Percentiles rank a stretch among this genome's conserved stretches.
Evolutionary conservation across 2,888 invertebrate genomes (phyloP).

Genomic region (Lycophotia porphyrea): DNA sequence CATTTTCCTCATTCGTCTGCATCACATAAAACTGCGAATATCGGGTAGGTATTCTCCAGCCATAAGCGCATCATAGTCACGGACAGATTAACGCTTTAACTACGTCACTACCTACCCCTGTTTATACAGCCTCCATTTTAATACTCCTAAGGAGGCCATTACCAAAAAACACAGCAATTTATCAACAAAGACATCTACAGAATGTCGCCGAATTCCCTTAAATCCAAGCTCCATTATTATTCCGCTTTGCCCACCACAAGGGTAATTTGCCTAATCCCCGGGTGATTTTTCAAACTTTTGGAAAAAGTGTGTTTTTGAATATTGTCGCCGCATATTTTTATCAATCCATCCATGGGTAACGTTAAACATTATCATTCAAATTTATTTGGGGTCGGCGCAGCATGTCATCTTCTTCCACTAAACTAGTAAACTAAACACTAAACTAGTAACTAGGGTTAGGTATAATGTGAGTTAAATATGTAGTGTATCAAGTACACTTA

Average conservation of each 20-base stretch:
- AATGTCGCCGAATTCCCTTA: constrained; percentile 78
- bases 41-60: neutral
- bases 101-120: constrained; percentile 13
- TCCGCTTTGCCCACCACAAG: constrained; percentile 81
- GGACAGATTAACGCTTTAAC: constrained; percentile 39
- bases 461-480: no score
- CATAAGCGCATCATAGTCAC: constrained; percentile 16
- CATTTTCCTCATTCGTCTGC: no score
- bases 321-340: constrained; percentile 35
- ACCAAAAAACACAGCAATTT: constrained; percentile 86
- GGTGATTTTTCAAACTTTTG: constrained; percentile 58
- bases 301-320: constrained; percentile 22
- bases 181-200: constrained; percentile 83
- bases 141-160: constrained; percentile 79
- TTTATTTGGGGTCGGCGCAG: no score
- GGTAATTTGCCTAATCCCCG: constrained; percentile 83
- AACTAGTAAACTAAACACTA: no score
- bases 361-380: neutral
- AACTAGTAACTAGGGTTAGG: no score
- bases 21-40: neutral
- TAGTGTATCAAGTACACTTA: no score
- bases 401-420: no score
- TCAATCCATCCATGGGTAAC: constrained; percentile 3
- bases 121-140: constrained; percentile 57
- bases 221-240: constrained; percentile 85